These are phyloP conservation scores for Porites evermanni DNA, from an alignment of 92 coral and sea anemone species.

Conservation along the genomic window DNA sequence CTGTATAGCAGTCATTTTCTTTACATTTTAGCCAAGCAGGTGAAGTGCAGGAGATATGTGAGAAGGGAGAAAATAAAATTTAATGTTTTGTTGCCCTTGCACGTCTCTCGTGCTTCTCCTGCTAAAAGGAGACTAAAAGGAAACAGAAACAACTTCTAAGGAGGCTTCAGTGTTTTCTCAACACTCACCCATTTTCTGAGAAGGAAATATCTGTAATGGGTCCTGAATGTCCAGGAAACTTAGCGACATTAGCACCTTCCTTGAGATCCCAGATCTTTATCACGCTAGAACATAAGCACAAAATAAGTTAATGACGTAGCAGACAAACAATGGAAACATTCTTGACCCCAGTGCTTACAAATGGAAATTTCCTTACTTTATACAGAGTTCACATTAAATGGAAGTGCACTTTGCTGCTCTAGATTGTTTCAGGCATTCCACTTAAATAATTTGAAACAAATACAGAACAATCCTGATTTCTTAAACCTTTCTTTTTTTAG, in stretches of 20 bases:
- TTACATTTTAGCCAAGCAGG: background rate
- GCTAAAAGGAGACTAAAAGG: background rate
- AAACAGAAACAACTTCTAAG: background rate
- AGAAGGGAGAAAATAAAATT: background rate
- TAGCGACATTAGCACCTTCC: slow-evolving; percentile 98
- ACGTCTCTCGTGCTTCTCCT: too few species aligned
- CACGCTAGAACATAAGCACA: slow-evolving; percentile 59
- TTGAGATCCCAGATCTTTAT: slow-evolving; percentile 99
- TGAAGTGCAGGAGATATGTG: background rate
- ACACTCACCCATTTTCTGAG: slow-evolving; percentile 98
- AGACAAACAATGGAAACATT: background rate
- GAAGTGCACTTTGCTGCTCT: too few species aligned
- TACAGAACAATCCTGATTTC: too few species aligned
- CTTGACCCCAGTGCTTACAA: background rate
- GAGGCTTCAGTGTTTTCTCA: background rate
- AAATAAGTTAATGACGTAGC: background rate
- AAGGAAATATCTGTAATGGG: slow-evolving; percentile 96
- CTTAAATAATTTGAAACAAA: too few species aligned
- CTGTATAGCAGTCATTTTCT: too few species aligned
- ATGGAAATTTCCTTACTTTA: too few species aligned
- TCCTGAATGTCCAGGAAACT: slow-evolving; percentile 99
- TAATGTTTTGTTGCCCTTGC: too few species aligned
- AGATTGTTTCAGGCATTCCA: too few species aligned
- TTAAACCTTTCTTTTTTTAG: too few species aligned
- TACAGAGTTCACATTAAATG: too few species aligned